Base-by-base conservation (phyloP, 92 coral and sea anemone species). In the Siderastrea siderea region DNA sequence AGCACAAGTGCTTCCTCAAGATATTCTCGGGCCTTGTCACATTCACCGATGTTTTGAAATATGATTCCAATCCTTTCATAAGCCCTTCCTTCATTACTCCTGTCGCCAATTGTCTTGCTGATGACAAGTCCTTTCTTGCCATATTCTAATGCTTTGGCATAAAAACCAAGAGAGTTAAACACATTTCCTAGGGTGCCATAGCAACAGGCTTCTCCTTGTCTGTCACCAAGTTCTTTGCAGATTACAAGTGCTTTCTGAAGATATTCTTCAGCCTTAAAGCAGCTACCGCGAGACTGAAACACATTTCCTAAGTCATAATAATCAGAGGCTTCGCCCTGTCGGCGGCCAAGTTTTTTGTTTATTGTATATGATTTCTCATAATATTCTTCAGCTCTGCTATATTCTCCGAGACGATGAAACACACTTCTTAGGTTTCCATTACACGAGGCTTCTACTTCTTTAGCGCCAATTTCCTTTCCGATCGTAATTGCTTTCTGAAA, bases 381-480 rank as follows among this genome's bases (percentile, higher is more conserved):
- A 1, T 9, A 17, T 3, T 53, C 3, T 49, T 70, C 77, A 79
- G 91, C 91, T 43, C 69, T 17, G 17, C 54, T 13, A 82, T 87
- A 87, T 59, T 53, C 57, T n/a, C 86, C 85, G 7, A 80, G 86
- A 11, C 71, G 55, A 5, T 5, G 77, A 81, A 8, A 87, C 44
- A 72, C 79, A 80, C 49, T 71, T 68, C 86, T 87, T 52, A 87
- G 54, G 75, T 80, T 69, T 4, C 59, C 80, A 59, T 78, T 67
- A 5, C 81, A 50, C 45, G 71, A 44, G 46, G 81, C 86, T 87
- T 69, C 74, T 12, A 73, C 63, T 2, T 26, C 52, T 59, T 80
- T 80, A 38, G 71, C 84, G 62, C 74, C 58, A 13, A 87, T 72
- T 9, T 59, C 86, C 53, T 19, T 38, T 8, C 65, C 73, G 19